These are phyloP conservation scores for Norana najaformis DNA, from an alignment of 2,888 invertebrate genomes.

Conservation along the genomic window DNA sequence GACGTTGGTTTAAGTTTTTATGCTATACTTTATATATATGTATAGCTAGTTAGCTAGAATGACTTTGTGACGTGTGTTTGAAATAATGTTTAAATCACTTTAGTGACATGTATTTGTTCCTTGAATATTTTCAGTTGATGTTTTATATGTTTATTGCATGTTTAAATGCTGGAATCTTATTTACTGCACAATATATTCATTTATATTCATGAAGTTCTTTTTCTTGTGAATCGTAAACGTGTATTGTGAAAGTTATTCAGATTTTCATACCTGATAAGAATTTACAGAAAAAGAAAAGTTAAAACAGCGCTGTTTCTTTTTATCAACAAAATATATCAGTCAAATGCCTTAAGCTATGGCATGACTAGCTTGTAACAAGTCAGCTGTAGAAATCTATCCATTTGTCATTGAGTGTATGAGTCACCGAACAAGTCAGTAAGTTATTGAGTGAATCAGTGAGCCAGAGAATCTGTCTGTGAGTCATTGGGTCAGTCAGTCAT, in stretches of 20 bases:
- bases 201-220: not conserved
- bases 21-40: not conserved
- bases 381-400: not conserved
- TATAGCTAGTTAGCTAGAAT: not conserved
- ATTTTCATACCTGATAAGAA: not conserved
- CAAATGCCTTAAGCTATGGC: not conserved
- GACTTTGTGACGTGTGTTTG: not conserved
- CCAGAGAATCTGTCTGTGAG: not conserved
- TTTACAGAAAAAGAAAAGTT: not conserved
- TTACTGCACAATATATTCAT: not conserved
- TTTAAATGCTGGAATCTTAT: too few relatives aligned
- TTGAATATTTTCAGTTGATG: not conserved
- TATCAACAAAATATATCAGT: not conserved
- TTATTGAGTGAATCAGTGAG: not conserved
- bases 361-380: not conserved
- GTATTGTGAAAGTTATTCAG: not conserved
- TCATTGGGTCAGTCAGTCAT: not conserved
- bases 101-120: constrained; percentile 3
- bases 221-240: not conserved
- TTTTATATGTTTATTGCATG: not conserved
- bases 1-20: not conserved
- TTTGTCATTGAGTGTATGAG: not conserved
- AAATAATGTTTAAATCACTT: not conserved
- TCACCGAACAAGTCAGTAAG: not conserved
- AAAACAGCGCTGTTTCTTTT: not conserved